These are phyloP conservation scores for Aldabrachelys gigantea DNA, from an alignment of 2,113 vertebrate species.

Conservation along the genomic window DNA sequence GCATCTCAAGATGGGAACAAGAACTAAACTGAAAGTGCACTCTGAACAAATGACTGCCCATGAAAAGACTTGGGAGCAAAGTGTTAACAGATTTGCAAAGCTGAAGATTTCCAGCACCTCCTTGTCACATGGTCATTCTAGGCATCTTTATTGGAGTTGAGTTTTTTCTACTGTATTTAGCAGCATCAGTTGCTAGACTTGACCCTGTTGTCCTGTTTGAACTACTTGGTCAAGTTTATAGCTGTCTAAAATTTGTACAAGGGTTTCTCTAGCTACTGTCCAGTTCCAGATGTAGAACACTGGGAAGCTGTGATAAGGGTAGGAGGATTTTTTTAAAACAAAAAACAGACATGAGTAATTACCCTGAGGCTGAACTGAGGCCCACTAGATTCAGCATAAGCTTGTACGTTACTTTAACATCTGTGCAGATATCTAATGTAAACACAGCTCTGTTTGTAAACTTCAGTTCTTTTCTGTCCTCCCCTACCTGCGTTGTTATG, in stretches of 20 bases:
- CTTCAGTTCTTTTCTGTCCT: conserved; percentile 4
- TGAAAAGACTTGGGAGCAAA: neutral
- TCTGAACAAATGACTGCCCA: neutral
- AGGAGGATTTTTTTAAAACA: conserved; percentile 64
- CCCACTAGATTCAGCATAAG: conserved; percentile 15
- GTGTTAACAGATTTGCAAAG: neutral
- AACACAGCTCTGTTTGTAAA: neutral
- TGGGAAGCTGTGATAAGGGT: conserved; percentile 72
- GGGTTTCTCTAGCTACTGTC: conserved; percentile 78
- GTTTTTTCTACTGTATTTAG: conserved; percentile 43
- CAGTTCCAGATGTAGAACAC: conserved; percentile 68
- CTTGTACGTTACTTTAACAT: conserved; percentile 12
- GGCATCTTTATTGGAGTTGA: neutral
- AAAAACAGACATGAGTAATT: conserved; percentile 71
- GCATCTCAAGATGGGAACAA: neutral
- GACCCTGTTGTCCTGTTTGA: conserved; percentile 67
- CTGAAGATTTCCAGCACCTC: conserved; percentile 3
- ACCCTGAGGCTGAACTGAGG: conserved; percentile 57
- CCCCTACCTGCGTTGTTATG: neutral
- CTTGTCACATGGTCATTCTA: neutral
- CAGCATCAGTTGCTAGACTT: conserved; percentile 41
- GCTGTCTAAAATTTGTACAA: conserved; percentile 62
- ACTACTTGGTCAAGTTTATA: conserved; percentile 70
- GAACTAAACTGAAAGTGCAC: neutral
- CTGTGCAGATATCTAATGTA: conserved; percentile 10